Conservation (phyloP, 2,797 vertebrate species). For the Euphonia xanthogaster region DNA sequence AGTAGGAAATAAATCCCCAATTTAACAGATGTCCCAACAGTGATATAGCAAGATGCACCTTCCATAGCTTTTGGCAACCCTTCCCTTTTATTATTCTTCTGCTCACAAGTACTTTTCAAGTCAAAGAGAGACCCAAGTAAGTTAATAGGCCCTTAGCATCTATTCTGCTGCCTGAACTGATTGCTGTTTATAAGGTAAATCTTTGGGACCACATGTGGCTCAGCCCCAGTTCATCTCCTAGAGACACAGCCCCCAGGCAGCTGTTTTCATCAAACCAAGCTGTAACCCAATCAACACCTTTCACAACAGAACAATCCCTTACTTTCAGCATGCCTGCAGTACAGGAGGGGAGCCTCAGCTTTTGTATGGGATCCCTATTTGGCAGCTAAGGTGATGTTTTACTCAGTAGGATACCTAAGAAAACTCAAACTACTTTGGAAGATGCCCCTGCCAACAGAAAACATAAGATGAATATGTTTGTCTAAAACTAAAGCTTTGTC, state of each 20-base stretch:
- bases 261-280: slow-evolving; percentile 77
- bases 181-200: slow-evolving; percentile 76
- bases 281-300: slow-evolving; percentile 81
- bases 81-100: slow-evolving; percentile 62
- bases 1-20: slow-evolving; percentile 71
- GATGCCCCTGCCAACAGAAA: slow-evolving; percentile 31
- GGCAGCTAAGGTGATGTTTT: slow-evolving; percentile 63
- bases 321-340: slow-evolving; percentile 74
- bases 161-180: slow-evolving; percentile 56
- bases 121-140: slow-evolving; percentile 58
- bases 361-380: slow-evolving; percentile 46
- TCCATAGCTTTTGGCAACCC: slow-evolving; percentile 56
- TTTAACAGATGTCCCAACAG: slow-evolving; percentile 64
- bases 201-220: slow-evolving; percentile 65
- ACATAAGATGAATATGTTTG: slow-evolving; percentile 64
- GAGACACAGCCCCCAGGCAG: slow-evolving; percentile 78
- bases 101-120: slow-evolving; percentile 61
- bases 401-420: slow-evolving; percentile 51
- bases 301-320: slow-evolving; percentile 78
- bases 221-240: slow-evolving; percentile 70
- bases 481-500: slow-evolving; percentile 61
- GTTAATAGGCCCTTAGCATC: slow-evolving; percentile 75
- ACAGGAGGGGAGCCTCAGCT: slow-evolving; percentile 39
- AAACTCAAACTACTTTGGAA: slow-evolving; percentile 38
- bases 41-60: slow-evolving; percentile 31